A percentile compares a stretch with the other conserved stretches of the same genome.
phyloP scores from a whole-genome alignment of 1,140 invertebrate species.

The Drosophila tristis region DNA sequence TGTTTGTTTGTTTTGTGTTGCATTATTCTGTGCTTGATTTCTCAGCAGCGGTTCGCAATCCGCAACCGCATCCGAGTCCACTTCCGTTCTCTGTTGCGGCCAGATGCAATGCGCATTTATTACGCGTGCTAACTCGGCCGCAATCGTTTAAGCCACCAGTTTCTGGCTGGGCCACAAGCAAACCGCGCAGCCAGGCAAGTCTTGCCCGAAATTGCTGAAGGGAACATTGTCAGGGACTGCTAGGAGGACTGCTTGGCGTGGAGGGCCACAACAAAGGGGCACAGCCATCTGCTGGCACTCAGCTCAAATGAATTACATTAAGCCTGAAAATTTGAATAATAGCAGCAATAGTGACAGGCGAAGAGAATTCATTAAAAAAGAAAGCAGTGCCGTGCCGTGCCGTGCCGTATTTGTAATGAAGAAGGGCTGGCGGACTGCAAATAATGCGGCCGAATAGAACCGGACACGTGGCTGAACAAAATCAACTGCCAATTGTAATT shows the following conservation, averaged over 20 bases:
- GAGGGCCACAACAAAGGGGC: too few relatives aligned
- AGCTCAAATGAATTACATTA: slow-evolving; percentile 59
- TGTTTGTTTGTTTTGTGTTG: slow-evolving; percentile 21
- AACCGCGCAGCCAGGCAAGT: slow-evolving; percentile 1
- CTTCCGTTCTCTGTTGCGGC: slow-evolving; percentile 13
- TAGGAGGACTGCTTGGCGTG: neutral
- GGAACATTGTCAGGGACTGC: slow-evolving; percentile 24
- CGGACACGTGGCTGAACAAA: slow-evolving; percentile 15
- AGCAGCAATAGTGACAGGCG: slow-evolving; percentile 30
- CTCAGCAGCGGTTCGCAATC: neutral
- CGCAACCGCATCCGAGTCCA: slow-evolving; percentile 4
- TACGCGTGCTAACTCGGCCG: slow-evolving; percentile 26
- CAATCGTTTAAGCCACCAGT: slow-evolving; percentile 28
- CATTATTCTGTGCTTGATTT: slow-evolving; percentile 26
- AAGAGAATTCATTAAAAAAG: neutral
- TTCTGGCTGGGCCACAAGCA: slow-evolving; percentile 23
- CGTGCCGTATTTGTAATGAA: neutral
- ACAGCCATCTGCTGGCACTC: slow-evolving; percentile 16
- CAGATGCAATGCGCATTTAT: slow-evolving; percentile 32
- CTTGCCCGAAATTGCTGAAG: slow-evolving; percentile 34
- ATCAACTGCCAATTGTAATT: slow-evolving; percentile 58
- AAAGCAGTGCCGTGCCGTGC: neutral
- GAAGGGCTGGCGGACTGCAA: neutral
- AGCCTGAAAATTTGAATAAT: slow-evolving; percentile 46
- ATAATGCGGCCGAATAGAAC: neutral